Base-by-base conservation (phyloP, 2,797 vertebrate genomes). In the Macropodus opercularis region DNA sequence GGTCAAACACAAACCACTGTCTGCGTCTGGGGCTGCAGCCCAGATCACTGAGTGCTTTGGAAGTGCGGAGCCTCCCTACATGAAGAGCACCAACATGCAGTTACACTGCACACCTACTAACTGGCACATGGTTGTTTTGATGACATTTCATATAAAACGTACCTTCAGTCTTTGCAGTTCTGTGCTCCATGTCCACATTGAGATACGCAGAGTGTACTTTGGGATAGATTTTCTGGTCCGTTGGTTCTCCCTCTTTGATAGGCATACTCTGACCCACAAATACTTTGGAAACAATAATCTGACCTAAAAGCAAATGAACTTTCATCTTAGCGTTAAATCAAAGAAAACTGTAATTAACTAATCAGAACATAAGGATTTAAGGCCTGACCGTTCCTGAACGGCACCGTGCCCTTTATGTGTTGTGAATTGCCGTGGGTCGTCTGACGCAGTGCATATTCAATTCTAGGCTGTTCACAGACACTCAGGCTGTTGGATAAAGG, bases 1-100 rank as follows among this genome's bases (percentile, higher is more conserved):
- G 91, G 64, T 95, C 92, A 74, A 94, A 95, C 64, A 95, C 81
- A 82, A 95, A 93, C 93, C 94, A 96, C 71, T 92, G 86, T 53
- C 72, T 92, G 60, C 87, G 88, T 24, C 79, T 62, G 12, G 79
- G 73, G 38, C 63, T 83, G 79, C 90, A 92, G 42, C 87, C 81
- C 60, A 91, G 91, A 53, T 53, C 84, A 34, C 69, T 66, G 11
- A 76, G 69, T 35, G 77, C 75, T 41, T 52, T 58, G 10, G 69
- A 39, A 59, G 81, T 79, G 27, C n/a, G 31, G 1, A 70, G 15
- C 19, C 22, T 57, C 72, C 87, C 92, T 92, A 73, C 63, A 82
- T 22, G 17, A 58, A 60, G 73, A 69, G 42, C 6, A 70, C 2
- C 79, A 8, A 26, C 5, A 53, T 17, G 55, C 53, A 49, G n/a